A percentile compares a stretch with the other conserved stretches of the same genome.
Conservation (phyloP, 2,888 invertebrate genomes). For the Unio delphinus region DNA sequence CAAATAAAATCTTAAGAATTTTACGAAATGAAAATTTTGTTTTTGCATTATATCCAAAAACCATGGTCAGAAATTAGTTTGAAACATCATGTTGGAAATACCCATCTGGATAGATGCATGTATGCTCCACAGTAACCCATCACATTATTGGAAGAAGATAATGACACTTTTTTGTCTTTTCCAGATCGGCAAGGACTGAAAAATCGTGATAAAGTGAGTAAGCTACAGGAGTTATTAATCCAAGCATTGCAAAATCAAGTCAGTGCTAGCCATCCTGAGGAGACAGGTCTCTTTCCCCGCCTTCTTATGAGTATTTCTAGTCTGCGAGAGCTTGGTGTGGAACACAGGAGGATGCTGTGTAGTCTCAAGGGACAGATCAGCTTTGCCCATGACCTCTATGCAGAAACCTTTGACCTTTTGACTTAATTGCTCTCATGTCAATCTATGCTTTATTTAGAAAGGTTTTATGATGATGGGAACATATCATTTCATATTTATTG, state of each 20-base stretch:
- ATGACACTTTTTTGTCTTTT: slow-evolving; percentile 14
- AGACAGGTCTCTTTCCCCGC: slow-evolving; percentile 66
- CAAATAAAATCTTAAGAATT: not conserved
- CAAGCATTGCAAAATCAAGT: slow-evolving; percentile 67
- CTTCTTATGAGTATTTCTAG: slow-evolving; percentile 70
- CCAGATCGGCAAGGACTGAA: slow-evolving; percentile 67
- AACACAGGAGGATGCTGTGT: slow-evolving; percentile 67
- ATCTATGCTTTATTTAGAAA: no score
- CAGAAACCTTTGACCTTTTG: slow-evolving; percentile 67
- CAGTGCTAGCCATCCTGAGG: slow-evolving; percentile 60
- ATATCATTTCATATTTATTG: no score
- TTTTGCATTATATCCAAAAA: no score
- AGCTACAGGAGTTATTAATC: slow-evolving; percentile 66
- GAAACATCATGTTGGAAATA: no score
- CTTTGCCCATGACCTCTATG: slow-evolving; percentile 66
- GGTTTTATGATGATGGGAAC: no score
- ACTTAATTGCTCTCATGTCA: slow-evolving; percentile 23
- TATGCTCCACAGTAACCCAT: not conserved
- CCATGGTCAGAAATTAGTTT: no score
- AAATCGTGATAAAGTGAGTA: slow-evolving; percentile 66
- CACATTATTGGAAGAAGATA: not conserved
- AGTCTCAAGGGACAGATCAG: slow-evolving; percentile 65
- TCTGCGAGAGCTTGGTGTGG: slow-evolving; percentile 69
- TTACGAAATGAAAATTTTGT: not conserved
- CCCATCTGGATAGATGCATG: not conserved